A percentile compares a stretch with the other conserved stretches of the same genome.
phyloP scores from a whole-genome alignment of 2,888 invertebrate genomes.

The Drosophila setosimentum region DNA sequence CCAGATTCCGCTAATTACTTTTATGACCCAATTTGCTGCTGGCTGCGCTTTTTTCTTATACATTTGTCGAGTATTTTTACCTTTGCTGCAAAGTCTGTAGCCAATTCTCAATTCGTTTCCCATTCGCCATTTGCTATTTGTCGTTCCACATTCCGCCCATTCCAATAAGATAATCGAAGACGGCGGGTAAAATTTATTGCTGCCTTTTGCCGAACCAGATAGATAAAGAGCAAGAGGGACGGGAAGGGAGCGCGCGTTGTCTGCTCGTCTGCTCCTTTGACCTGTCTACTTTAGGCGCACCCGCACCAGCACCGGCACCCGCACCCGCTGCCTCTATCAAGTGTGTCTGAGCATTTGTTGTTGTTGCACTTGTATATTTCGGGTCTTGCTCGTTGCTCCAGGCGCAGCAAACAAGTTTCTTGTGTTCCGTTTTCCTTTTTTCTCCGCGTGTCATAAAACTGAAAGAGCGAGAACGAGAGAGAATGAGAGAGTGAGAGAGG shows the following conservation, averaged over 20 bases:
- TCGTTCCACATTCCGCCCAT: conserved; percentile 44
- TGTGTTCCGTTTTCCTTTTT: conserved; percentile 62
- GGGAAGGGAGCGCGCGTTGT: background rate
- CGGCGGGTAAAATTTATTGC: conserved; percentile 71
- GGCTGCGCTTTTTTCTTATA: conserved; percentile 53
- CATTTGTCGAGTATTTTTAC: conserved; percentile 54
- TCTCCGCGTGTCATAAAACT: conserved; percentile 19
- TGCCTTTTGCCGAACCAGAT: conserved; percentile 15
- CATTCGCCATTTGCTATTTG: conserved; percentile 5
- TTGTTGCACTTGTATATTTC: conserved; percentile 46
- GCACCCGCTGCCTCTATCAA: background rate
- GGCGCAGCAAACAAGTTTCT: conserved; percentile 76
- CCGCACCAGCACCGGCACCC: background rate
- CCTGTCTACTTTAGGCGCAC: conserved; percentile 63
- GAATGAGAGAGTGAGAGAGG: conserved; percentile 21
- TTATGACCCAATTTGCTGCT: conserved; percentile 79
- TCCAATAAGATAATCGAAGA: conserved; percentile 51
- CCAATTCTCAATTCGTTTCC: conserved; percentile 35
- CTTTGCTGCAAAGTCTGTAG: conserved; percentile 35
- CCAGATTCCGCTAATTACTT: conserved; percentile 76
- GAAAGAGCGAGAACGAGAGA: conserved; percentile 20
- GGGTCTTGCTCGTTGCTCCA: conserved; percentile 53
- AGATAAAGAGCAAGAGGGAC: background rate
- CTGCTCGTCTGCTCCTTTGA: conserved; percentile 69
- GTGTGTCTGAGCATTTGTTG: conserved; percentile 11